These are phyloP conservation scores for Crotalus horridus DNA, from an alignment of 2,113 vertebrate genomes.

Conservation along the genomic window DNA sequence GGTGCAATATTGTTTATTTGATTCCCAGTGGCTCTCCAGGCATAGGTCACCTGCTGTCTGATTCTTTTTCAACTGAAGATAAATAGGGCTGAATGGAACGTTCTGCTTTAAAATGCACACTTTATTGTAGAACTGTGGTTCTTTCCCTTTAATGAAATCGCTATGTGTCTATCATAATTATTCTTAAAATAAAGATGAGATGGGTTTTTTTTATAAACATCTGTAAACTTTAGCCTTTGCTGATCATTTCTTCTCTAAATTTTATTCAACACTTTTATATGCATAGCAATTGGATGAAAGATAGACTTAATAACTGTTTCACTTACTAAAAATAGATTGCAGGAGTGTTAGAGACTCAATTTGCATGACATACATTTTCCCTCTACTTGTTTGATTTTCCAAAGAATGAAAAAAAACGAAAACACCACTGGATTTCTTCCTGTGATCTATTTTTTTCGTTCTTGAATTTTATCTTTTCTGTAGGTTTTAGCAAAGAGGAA, in stretches of 20 bases:
- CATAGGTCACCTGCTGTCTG: not conserved
- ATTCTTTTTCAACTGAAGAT: not conserved
- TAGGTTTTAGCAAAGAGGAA: not conserved
- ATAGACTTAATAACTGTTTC: not conserved
- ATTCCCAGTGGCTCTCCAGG: not conserved
- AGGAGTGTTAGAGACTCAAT: not conserved
- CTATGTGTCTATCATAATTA: not conserved
- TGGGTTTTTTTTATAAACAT: not conserved
- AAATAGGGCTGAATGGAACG: too few relatives aligned
- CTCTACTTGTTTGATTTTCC: not conserved
- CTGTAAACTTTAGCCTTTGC: not conserved
- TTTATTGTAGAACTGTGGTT: not conserved
- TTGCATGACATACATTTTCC: not conserved
- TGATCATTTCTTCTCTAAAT: not conserved
- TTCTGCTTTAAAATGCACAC: not conserved
- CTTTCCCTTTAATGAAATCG: too few relatives aligned
- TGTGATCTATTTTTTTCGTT: not conserved
- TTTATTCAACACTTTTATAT: not conserved
- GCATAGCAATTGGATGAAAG: not conserved
- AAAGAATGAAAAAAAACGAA: not conserved
- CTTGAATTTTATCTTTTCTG: not conserved
- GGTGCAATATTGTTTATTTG: not conserved
- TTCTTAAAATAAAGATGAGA: not conserved
- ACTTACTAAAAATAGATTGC: not conserved
- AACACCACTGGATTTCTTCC: not conserved